Base-by-base conservation (phyloP, 2,888 invertebrate species). In the Callyntrura guangdongensis region DNA sequence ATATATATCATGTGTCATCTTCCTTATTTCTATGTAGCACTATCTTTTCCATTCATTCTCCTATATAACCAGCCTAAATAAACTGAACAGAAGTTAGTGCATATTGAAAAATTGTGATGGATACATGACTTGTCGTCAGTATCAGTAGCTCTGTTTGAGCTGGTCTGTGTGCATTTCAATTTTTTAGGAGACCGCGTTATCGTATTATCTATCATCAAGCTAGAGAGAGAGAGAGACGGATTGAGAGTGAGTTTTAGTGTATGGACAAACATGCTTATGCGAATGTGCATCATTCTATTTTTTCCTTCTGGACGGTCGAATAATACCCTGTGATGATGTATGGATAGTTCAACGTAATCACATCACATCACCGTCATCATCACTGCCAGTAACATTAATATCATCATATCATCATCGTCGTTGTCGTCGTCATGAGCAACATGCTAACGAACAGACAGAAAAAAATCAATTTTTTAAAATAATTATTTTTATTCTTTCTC, bases 391-490 rank as follows among this genome's bases (percentile, higher is more conserved):
- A 53, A n/a, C 53, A 53, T 59, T 20, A 59, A 59, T 17, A 14
- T 59, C 17, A 17, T 17, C 17, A 59, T 17, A 14, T 59, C 17
- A 17, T 17, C 17, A 6, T 59, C 17, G 5, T 59, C n/a, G 0
- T n/a, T 25, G 2, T 36, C 20, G 25, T 25, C 9, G 25, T 64
- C 6, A 22, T 64, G 25, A 3, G 25, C 53, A 17, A 69, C 45
- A 74, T 79, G 56, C 79, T 56, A 47, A 74, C 47, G 47, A n/a
- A n/a, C 69, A 69, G 36, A 74, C 45, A 47, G 72, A 47, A 72
- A 72, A 74, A 74, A 47, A 20, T 47, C 20, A 74, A 20, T 74
- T 74, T 74, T 74, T 74, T 47, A 47, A 12, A 20, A 53, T 14
- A n/a, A 36, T 36, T 36, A 36, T 36, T 36, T 61, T 61, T 20